Evolutionary conservation across 2,888 invertebrate species (phyloP).

Genomic region (Tenthredo distinguenda): DNA sequence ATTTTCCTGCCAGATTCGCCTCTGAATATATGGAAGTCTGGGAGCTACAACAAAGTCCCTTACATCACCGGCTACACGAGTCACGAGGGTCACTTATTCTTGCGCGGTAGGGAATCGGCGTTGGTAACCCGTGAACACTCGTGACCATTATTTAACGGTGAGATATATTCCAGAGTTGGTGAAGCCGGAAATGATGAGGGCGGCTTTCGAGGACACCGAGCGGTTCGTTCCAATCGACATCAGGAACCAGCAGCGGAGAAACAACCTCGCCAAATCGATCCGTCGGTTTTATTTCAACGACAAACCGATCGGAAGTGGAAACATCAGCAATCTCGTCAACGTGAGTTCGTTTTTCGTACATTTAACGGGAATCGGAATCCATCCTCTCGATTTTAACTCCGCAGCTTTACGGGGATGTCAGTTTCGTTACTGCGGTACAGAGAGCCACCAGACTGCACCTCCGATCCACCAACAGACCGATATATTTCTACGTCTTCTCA

Average conservation of each 20-base stretch:
- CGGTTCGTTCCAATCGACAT: neutral
- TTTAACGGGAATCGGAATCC: neutral
- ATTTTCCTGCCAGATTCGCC: slow-evolving; percentile 78
- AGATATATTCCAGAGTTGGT: neutral
- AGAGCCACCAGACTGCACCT: slow-evolving; percentile 3
- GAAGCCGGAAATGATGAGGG: neutral
- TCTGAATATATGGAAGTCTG: slow-evolving; percentile 75
- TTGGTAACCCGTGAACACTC: neutral
- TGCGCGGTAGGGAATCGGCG: neutral
- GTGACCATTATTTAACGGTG: neutral
- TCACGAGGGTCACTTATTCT: slow-evolving; percentile 71
- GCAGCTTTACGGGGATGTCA: slow-evolving; percentile 14
- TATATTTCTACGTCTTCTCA: slow-evolving; percentile 3
- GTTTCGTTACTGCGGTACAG: neutral
- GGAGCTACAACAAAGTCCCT: slow-evolving; percentile 78
- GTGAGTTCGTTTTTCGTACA: neutral
- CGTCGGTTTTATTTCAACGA: neutral
- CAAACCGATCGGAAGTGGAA: neutral
- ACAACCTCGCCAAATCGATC: neutral
- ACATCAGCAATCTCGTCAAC: neutral
- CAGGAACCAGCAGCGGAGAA: neutral
- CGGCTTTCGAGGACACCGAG: neutral
- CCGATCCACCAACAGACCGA: neutral
- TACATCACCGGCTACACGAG: slow-evolving; percentile 79
- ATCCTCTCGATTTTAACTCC: neutral